Evolutionary conservation across 2,113 vertebrate species (phyloP).

Genomic region (Protomyctophum bolini): DNA sequence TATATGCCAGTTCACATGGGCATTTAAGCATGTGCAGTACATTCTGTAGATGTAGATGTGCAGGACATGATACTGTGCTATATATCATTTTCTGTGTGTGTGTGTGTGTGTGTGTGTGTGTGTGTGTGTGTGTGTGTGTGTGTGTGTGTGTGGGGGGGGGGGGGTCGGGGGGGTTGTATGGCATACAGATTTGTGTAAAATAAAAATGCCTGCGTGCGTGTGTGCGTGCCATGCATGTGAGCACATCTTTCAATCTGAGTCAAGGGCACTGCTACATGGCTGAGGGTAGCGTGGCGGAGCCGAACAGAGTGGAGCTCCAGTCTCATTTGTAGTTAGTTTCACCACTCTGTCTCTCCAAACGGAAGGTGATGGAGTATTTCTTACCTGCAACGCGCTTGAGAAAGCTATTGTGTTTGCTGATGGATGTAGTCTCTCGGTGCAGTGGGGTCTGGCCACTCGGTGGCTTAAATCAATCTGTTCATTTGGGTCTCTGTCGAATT

Average conservation of each 20-base stretch:
- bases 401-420: constrained; percentile 69
- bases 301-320: not conserved
- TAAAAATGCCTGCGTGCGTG: not conserved
- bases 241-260: not conserved
- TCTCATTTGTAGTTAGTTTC: constrained; percentile 61
- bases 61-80: too few relatives aligned
- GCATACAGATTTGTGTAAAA: not conserved
- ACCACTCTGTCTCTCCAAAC: constrained; percentile 44
- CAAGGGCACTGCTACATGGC: not conserved
- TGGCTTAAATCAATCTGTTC: constrained; percentile 73
- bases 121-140: not conserved
- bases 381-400: constrained; percentile 62
- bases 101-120: not conserved
- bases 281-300: not conserved
- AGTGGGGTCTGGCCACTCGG: constrained; percentile 56
- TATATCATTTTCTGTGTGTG: not conserved
- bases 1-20: too few relatives aligned
- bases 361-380: constrained; percentile 67
- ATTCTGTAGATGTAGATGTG: too few relatives aligned
- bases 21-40: too few relatives aligned
- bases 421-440: constrained; percentile 69
- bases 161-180: too few relatives aligned
- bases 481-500: constrained; percentile 70
- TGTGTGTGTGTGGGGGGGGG: not conserved
- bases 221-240: not conserved